phyloP scores from a whole-genome alignment of 2,888 invertebrate species.

The Timema podura region DNA sequence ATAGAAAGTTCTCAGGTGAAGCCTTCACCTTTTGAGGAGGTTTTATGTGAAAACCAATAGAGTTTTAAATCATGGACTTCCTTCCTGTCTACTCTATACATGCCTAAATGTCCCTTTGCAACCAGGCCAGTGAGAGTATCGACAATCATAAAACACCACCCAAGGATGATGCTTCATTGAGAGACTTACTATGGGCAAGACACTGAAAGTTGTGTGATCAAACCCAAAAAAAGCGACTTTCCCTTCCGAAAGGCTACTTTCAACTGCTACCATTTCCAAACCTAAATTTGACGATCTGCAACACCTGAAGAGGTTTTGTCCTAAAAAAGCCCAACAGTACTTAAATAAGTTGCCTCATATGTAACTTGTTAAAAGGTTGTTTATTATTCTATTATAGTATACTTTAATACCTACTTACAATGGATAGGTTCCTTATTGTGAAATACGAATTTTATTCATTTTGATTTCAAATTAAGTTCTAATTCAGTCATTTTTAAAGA shows the following conservation, averaged over 20 bases:
- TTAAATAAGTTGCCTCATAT: not conserved
- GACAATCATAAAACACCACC: not conserved
- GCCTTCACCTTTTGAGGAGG: not conserved
- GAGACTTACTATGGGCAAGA: constrained; percentile 1
- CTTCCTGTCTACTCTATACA: not conserved
- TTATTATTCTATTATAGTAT: not conserved
- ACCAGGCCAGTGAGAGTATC: not conserved
- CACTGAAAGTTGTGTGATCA: not conserved
- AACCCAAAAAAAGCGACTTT: not conserved
- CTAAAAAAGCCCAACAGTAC: not conserved
- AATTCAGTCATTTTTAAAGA: no score
- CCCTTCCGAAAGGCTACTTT: not conserved
- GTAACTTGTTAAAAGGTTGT: not conserved
- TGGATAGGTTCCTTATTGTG: no score
- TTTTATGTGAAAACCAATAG: not conserved
- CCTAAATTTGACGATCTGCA: not conserved
- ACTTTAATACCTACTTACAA: no score
- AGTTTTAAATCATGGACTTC: not conserved
- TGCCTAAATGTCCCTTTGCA: not conserved
- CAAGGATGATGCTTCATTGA: not conserved
- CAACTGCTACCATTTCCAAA: not conserved
- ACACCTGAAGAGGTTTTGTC: not conserved
- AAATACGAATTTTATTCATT: no score
- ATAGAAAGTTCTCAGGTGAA: not conserved
- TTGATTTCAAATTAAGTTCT: no score